Base-by-base conservation (phyloP, 2,797 vertebrate genomes). In the Gobionotothen gibberifrons region DNA sequence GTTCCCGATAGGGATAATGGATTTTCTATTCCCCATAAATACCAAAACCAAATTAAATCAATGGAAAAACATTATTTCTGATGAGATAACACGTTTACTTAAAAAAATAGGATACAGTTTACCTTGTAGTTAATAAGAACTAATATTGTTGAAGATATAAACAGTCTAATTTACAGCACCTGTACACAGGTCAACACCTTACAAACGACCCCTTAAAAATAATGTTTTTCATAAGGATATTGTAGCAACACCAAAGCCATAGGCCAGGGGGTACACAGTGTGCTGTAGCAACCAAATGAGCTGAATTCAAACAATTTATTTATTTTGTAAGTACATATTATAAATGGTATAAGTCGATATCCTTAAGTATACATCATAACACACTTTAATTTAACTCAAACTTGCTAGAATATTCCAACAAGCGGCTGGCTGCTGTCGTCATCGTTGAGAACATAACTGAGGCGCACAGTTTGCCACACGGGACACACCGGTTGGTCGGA, bases 391-490 rank as follows among this genome's bases (percentile, higher is more conserved):
- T 17, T 29, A 9, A 22, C 2, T 51, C 66, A 59, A 76, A 81
- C 81, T 84, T 91, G 79, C 93, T 93, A 92, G 94, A 94, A 94
- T 92, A 89, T 94, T 95, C 94, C 58, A 84, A 67, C 69, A 54
- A 67, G 76, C 81, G 43, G 69, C 62, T 69, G 78, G 49, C 40
- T 75, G 70, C n/a, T 88, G 89, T 81, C 90, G 92, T 92, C 91
- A 90, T 80, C 49, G 56, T 3, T 16, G 11, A 29, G 29, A 40
- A 15, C 51, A 63, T 32, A 71, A 69, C 29, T 12, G 49, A 57
- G 36, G 56, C 74, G 78, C 64, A 16, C 44, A 11, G 21, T 82
- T 87, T 79, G 16, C 0, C 1, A 62, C 55, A 72, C 72, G 26
- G 79, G 67, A 44, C 49, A 69, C 70, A 47, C 85, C 90, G 82